Conservation (phyloP, 2,888 invertebrate genomes). For the Drosophila barbarae region DNA sequence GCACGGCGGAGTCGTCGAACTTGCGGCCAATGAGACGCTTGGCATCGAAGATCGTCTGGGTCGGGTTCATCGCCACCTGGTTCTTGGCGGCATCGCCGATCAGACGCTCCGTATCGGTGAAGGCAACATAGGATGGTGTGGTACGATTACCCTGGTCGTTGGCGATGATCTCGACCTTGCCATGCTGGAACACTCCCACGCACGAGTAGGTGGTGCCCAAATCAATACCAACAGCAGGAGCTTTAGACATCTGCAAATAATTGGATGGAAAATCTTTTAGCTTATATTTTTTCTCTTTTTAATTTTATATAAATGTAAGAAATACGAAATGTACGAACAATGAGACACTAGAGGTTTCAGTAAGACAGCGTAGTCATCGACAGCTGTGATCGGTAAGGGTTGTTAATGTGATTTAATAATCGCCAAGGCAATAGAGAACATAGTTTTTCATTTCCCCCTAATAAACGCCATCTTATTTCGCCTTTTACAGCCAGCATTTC, state of each 20-base stretch:
- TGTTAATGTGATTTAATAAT: neutral
- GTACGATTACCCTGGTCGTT: slow-evolving; percentile 95
- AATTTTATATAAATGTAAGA: slow-evolving; percentile 15
- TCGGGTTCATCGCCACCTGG: slow-evolving; percentile 94
- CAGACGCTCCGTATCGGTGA: slow-evolving; percentile 92
- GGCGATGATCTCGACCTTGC: slow-evolving; percentile 93
- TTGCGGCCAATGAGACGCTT: slow-evolving; percentile 97
- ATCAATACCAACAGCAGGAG: slow-evolving; percentile 97
- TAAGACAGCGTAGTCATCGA: neutral
- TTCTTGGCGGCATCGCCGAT: slow-evolving; percentile 93
- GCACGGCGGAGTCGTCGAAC: slow-evolving; percentile 94
- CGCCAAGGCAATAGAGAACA: slow-evolving; percentile 5
- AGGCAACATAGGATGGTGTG: slow-evolving; percentile 88
- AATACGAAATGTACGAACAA: slow-evolving; percentile 1
- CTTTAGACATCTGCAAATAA: slow-evolving; percentile 78
- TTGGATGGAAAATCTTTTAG: neutral
- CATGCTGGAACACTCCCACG: slow-evolving; percentile 95
- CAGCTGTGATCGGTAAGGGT: slow-evolving; percentile 10
- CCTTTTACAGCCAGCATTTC: slow-evolving; percentile 32
- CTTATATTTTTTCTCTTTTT: neutral
- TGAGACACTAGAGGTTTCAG: neutral
- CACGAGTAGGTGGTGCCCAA: slow-evolving; percentile 97
- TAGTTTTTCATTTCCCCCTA: neutral
- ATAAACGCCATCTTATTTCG: slow-evolving; percentile 14
- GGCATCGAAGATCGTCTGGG: slow-evolving; percentile 96